Percentiles rank a stretch among this genome's conserved stretches.
Evolutionary conservation across 2,113 vertebrate species (phyloP).

Genomic region (Gobius niger): DNA sequence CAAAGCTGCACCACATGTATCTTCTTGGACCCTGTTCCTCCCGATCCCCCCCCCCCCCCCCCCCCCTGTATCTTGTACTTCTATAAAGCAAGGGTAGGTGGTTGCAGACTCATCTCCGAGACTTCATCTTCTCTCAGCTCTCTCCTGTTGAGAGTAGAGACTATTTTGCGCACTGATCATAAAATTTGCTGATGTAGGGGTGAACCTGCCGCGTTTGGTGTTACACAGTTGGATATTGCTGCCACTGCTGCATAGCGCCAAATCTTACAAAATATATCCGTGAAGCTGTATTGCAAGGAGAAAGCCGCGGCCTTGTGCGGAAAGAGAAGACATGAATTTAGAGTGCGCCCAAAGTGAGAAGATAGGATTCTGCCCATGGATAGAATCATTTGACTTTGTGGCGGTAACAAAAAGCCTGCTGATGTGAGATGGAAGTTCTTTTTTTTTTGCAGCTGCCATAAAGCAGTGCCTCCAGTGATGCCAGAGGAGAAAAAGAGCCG

Average conservation of each 20-base stretch:
- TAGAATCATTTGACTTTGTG: slow-evolving; percentile 30
- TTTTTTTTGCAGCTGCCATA: slow-evolving; percentile 28
- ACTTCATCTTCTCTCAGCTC: slow-evolving; percentile 8
- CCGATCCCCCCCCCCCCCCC: slow-evolving; percentile 28
- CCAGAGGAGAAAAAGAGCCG: slow-evolving; percentile 19
- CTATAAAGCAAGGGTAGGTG: not conserved
- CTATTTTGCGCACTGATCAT: slow-evolving; percentile 16
- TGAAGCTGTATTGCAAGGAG: slow-evolving; percentile 24
- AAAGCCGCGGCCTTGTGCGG: slow-evolving; percentile 21
- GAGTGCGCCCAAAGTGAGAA: not conserved
- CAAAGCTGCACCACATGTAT: slow-evolving; percentile 16
- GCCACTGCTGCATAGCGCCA: slow-evolving; percentile 10
- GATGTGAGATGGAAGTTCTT: slow-evolving; percentile 21
- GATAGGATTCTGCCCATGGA: slow-evolving; percentile 17
- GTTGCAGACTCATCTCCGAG: not conserved
- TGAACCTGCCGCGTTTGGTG: slow-evolving; percentile 28
- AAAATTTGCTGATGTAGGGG: slow-evolving; percentile 26
- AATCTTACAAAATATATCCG: slow-evolving; percentile 46
- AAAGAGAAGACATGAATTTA: slow-evolving; percentile 4
- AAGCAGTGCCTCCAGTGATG: slow-evolving; percentile 13
- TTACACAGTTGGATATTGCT: slow-evolving; percentile 5
- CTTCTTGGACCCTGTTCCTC: slow-evolving; percentile 29
- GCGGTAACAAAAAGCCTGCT: slow-evolving; percentile 26
- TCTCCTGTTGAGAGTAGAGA: slow-evolving; percentile 27
- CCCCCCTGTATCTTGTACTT: slow-evolving; percentile 2